Evolutionary conservation across 2,797 vertebrate species (phyloP), one percentile per base, ranked within the genome.

Genomic region (Falco concolor): DNA sequence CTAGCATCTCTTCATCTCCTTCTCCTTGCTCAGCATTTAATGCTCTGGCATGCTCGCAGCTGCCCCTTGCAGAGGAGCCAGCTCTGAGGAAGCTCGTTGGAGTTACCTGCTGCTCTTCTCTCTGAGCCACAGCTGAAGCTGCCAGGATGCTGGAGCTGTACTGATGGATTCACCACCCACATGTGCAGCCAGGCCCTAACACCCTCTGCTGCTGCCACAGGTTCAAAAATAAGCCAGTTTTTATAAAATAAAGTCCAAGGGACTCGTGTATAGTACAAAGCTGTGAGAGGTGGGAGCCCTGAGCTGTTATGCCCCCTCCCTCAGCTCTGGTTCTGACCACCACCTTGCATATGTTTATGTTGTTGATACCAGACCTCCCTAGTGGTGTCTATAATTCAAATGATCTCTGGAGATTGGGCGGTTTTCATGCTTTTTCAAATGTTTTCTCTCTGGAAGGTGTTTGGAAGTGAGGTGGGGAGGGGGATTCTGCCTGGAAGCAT

Each of bases 21-120:
- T 74, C 81, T 84, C 52, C 44, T 72, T 13, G 0, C 45, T 44
- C 38, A 13, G 20, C 0, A 0, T 63, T 47, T 17, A 32, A 4
- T 13, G 30, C 32, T 69, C 25, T 4, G 5, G 21, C 30, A 2
- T 16, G 30, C 30, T 64, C 25, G 32, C n/a, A 44, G 56, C 38
- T 63, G 45, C 40, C 45, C 21, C 47, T 24, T 30, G 52, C 44
- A 45, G 52, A 54, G 57, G 13, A 49, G 56, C 80, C 15, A 27
- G 86, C 50, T 40, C 57, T 1, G 0, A 28, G n/a, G 53, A 20
- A 24, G 12, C 36, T 28, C 30, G 12, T 22, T 52, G 15, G 30
- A 60, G 25, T 27, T 47, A 27, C 5, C 79, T 60, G 44, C 60
- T 68, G 19, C 47, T 56, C 42, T 54, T 50, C 65, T 44, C 47